phyloP scores from a whole-genome alignment of 2,113 vertebrate genomes.

The Orthonyx spaldingii region DNA sequence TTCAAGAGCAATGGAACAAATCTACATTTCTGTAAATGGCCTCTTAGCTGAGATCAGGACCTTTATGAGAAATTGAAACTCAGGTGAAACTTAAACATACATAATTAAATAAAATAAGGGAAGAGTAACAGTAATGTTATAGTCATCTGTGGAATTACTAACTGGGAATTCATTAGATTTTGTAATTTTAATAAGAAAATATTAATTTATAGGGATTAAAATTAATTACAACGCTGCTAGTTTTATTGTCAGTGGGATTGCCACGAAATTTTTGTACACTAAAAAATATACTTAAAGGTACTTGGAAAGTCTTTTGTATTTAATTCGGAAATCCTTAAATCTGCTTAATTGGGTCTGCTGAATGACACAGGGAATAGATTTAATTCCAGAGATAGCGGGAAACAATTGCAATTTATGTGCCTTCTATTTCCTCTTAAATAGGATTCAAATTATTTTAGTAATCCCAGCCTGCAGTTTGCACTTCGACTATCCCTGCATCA shows the following conservation, averaged over 20 bases:
- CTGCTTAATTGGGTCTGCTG: neutral
- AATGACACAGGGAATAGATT: neutral
- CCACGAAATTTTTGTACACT: neutral
- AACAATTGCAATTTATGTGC: neutral
- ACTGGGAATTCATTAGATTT: neutral
- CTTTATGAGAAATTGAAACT: neutral
- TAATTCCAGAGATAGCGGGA: neutral
- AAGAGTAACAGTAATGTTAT: neutral
- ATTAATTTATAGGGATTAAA: neutral
- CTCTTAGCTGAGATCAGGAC: neutral
- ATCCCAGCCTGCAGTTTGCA: neutral
- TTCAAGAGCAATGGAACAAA: neutral
- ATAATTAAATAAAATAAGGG: neutral
- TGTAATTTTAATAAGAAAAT: neutral
- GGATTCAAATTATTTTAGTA: neutral
- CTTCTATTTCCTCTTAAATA: neutral
- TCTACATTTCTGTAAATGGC: neutral
- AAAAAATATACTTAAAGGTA: neutral
- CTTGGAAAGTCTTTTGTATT: neutral
- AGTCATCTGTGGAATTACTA: neutral
- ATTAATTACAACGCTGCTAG: neutral
- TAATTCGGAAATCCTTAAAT: constrained; percentile 8
- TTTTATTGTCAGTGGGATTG: neutral
- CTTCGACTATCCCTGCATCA: rapidly evolving
- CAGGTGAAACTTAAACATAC: neutral